Base-by-base conservation (phyloP, 2,888 invertebrate species). In the Zygogramma bicolorata region DNA sequence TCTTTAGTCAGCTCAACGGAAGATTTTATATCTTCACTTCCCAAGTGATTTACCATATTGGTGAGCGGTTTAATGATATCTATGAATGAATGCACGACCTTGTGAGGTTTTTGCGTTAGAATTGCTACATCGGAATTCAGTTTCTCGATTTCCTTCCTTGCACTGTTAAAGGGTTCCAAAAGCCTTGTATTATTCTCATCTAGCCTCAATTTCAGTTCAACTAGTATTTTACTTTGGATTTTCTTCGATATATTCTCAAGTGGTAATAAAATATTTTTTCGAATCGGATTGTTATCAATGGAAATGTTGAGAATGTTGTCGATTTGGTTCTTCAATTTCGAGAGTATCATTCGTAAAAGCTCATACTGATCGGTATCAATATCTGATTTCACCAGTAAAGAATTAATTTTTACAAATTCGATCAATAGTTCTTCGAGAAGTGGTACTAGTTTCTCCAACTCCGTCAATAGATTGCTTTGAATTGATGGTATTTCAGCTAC, bases 401-500 rank as follows among this genome's bases (percentile, higher is more conserved):
- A 81, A 69, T 81, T 81, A 0, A 81, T 63, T 73, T 82, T 81
- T 7, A 83, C 81, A 25, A 76, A 71, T 65, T 82, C 81, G 18
- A 83, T 77, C 15, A 82, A 59, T 20, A 80, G 31, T 46, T 76
- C 75, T 75, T 81, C 82, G 34, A 82, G 71, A 2, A 77, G 76
- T 27, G 79, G 65, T 27, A 79, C 70, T 5, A 81, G 65, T n/a
- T 46, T 61, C 57, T 77, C 74, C 6, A 81, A 70, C 53, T 49
- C 40, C 5, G 20, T 25, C 49, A 66, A 15, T 22, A 66, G 3
- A 3, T 46, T 22, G 6, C 18, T 61, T 7, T 42, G n/a, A 20
- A 73, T 66, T 20, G 58, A 34, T 46, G 73, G 69, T 25, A 69
- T 57, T n/a, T 66, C 66, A n/a, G 31, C 5, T 10, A 71, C 59